Base-by-base conservation (phyloP, 2,113 vertebrate genomes). In the Nerophis ophidion region DNA sequence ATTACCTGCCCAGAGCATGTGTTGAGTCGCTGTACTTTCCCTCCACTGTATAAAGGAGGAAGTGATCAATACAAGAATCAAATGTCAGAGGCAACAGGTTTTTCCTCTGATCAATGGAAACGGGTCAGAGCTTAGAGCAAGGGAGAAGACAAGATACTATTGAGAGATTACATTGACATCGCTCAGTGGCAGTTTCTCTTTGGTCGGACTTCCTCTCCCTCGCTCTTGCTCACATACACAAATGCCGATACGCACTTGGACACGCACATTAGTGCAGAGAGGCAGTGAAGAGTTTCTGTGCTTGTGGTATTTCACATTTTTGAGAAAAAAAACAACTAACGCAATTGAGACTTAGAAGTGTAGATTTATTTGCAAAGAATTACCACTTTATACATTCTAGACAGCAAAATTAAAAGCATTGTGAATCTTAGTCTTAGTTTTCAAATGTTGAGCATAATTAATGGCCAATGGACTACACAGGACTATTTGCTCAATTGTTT, bases 91-190 rank as follows among this genome's bases (percentile, higher is more conserved):
- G 81, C 87, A 84, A 86, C 85, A 87, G 86, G 81, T 87, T 86
- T 87, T 82, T 85, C 75, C 80, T 84, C 84, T 90, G 88, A 91
- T 91, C 90, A 91, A 89, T 91, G 82, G 86, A 83, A 83, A 80
- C 71, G 61, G 85, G 88, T 89, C 83, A 83, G 85, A 86, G 86
- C 86, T 84, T 80, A 83, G 82, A 84, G 84, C 68, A 61, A 79
- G 78, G 71, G 75, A 80, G 82, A 80, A 74, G 79, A 87, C 80
- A 83, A 83, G 89, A 89, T 88, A 86, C 82, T 81, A 80, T 87
- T 83, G 84, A 89, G 84, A 88, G 87, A 88, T 89, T 87, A 86
- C 81, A 84, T 80, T 81, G 82, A 88, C 84, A 76, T 87, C 62
- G 79, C 82, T 83, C 66, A 70, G 75, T 75, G 74, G 57, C 71